Conservation (phyloP, 2,888 invertebrate species). For the Troides aeacus region DNA sequence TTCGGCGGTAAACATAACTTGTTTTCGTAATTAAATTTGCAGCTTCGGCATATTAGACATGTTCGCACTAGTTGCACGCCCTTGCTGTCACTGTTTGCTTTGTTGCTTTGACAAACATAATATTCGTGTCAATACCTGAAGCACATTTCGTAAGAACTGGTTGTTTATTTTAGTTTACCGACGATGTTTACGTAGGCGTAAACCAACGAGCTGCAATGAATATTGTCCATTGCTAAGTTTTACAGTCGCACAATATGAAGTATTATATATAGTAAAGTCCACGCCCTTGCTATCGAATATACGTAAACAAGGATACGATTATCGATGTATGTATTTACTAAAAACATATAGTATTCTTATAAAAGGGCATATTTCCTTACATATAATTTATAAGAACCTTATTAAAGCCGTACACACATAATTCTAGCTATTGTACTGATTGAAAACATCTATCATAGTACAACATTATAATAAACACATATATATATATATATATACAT, state of each 20-base stretch:
- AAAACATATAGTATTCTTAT: neutral
- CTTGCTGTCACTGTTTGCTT: constrained; percentile 49
- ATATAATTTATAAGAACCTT: too few relatives aligned
- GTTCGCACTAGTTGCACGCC: constrained; percentile 50
- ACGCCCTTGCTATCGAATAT: neutral
- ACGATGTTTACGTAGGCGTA: constrained; percentile 7
- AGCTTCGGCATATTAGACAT: constrained; percentile 33
- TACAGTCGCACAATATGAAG: neutral
- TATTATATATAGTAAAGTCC: neutral
- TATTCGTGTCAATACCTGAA: constrained; percentile 37
- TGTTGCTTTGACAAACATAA: constrained; percentile 48
- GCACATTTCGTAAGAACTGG: constrained; percentile 33
- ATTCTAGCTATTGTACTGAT: too few relatives aligned
- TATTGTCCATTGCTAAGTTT: neutral
- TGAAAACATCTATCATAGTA: too few relatives aligned
- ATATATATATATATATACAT: too few relatives aligned
- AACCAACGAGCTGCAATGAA: constrained; percentile 3
- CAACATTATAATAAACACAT: too few relatives aligned
- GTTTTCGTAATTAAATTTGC: constrained; percentile 31
- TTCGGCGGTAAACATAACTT: constrained; percentile 21
- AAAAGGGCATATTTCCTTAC: too few relatives aligned
- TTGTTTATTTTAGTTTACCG: constrained; percentile 27
- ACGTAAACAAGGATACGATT: neutral
- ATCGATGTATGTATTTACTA: neutral
- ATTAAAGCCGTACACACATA: too few relatives aligned